These are phyloP conservation scores for Aphodius granarius DNA, from an alignment of 2,888 invertebrate species.

Conservation along the genomic window DNA sequence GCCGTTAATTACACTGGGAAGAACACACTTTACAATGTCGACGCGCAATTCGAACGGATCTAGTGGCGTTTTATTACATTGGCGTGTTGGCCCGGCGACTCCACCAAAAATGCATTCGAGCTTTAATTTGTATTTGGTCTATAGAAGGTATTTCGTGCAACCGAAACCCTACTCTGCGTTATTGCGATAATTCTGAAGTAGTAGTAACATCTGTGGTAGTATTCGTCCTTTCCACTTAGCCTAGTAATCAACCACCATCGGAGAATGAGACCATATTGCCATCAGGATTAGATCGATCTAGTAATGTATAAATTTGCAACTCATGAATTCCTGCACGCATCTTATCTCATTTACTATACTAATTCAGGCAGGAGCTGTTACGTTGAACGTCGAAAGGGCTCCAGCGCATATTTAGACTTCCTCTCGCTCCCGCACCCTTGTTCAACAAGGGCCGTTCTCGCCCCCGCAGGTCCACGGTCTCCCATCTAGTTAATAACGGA, in stretches of 20 bases:
- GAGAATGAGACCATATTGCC: background rate
- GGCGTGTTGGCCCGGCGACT: background rate
- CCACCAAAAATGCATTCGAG: background rate
- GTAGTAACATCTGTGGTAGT: too few species aligned
- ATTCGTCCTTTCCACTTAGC: too few species aligned
- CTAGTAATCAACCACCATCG: too few species aligned
- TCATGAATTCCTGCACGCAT: constrained; percentile 2
- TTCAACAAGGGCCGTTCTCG: background rate
- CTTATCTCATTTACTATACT: background rate
- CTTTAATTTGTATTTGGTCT: too few species aligned
- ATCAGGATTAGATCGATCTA: background rate
- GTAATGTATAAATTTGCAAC: constrained; percentile 14
- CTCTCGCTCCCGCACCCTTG: background rate
- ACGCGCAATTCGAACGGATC: background rate
- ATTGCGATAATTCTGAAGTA: too few species aligned
- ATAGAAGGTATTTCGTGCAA: too few species aligned
- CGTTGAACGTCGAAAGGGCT: background rate
- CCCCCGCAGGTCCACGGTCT: background rate
- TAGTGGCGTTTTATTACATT: background rate
- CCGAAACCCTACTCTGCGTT: too few species aligned
- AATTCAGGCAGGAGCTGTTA: background rate
- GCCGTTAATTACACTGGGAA: constrained; percentile 6
- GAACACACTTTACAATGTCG: background rate
- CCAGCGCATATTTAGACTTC: background rate
- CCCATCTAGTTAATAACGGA: constrained; percentile 12